phyloP scores from a whole-genome alignment of 1,140 invertebrate species.

The Cyclargus thomasi region DNA sequence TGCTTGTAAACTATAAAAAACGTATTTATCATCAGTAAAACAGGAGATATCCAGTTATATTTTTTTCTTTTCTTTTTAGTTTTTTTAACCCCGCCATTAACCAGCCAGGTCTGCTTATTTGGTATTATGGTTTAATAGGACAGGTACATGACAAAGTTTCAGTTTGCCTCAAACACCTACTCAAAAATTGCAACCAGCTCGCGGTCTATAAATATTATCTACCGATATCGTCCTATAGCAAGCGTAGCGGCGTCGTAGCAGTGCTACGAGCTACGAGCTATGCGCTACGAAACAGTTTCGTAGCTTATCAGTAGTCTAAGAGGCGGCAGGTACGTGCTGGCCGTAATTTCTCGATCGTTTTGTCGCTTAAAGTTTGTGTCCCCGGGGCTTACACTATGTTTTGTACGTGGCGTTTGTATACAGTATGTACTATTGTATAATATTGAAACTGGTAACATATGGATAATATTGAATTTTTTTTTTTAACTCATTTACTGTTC shows the following conservation, averaged over 20 bases:
- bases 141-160: too few species aligned
- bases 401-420: background rate
- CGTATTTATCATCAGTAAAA: too few species aligned
- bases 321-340: background rate
- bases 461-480: background rate
- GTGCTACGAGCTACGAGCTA: background rate
- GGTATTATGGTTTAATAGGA: too few species aligned
- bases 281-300: background rate
- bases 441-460: background rate
- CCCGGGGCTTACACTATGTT: background rate
- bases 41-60: too few species aligned
- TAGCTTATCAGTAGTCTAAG: background rate
- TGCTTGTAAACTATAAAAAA: too few species aligned
- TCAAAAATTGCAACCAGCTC: too few species aligned
- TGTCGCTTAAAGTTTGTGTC: background rate
- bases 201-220: too few species aligned
- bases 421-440: background rate
- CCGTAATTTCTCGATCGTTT: background rate
- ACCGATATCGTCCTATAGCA: background rate
- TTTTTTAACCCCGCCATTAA: too few species aligned
- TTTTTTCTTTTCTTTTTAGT: too few species aligned
- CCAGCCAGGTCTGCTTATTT: too few species aligned
- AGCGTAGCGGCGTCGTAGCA: background rate
- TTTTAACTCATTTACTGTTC: too few species aligned
- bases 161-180: too few species aligned